Conservation (phyloP, 1,140 invertebrate genomes). For the Phymorhynchus buccinoides region DNA sequence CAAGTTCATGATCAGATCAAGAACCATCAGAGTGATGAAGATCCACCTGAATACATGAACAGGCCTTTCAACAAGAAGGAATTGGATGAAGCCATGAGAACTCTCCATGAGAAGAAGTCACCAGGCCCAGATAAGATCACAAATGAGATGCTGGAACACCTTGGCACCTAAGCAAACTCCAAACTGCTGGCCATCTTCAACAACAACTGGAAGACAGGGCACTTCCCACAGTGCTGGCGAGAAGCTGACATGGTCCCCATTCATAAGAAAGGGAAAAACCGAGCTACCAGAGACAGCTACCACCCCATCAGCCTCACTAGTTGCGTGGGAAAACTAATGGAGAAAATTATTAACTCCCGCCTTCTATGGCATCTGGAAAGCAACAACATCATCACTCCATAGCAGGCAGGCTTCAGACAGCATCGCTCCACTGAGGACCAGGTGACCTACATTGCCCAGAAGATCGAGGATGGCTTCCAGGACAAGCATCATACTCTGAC, state of each 20-base stretch:
- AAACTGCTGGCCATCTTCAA: slow-evolving; percentile 41
- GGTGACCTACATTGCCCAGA: slow-evolving; percentile 29
- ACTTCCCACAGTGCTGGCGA: slow-evolving; percentile 37
- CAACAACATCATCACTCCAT: neutral
- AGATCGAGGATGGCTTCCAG: slow-evolving; percentile 40
- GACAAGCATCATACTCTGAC: neutral
- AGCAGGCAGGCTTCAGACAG: slow-evolving; percentile 33
- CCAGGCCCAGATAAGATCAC: slow-evolving; percentile 40
- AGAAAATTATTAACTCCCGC: slow-evolving; percentile 9
- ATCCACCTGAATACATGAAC: neutral
- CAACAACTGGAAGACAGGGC: slow-evolving; percentile 35
- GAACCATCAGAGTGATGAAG: too few species aligned
- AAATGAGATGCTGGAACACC: slow-evolving; percentile 40
- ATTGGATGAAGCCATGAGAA: slow-evolving; percentile 17
- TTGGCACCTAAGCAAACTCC: neutral
- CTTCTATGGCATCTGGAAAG: slow-evolving; percentile 11
- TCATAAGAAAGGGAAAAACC: slow-evolving; percentile 43
- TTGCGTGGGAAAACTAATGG: slow-evolving; percentile 39
- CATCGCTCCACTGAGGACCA: slow-evolving; percentile 40
- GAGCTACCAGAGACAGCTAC: slow-evolving; percentile 29
- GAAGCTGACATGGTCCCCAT: slow-evolving; percentile 40
- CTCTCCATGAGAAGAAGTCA: slow-evolving; percentile 40
- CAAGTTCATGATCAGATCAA: too few species aligned
- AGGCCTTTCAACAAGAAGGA: neutral
- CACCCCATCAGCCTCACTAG: slow-evolving; percentile 44